Evolutionary conservation across 2,113 vertebrate species (phyloP).

Genomic region (Catharus fuscescens): DNA sequence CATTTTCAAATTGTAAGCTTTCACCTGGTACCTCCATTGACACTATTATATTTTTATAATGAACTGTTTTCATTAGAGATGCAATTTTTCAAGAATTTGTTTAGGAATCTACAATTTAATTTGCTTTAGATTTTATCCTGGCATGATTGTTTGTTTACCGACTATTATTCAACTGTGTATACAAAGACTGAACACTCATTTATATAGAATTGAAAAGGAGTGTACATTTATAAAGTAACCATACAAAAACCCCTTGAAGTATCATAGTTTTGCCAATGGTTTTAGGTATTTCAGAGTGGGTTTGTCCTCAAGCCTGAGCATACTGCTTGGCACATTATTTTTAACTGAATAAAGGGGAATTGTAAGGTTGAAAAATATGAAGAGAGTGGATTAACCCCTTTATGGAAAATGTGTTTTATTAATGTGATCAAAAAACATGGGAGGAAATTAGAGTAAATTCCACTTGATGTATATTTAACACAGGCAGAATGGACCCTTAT

Average conservation of each 20-base stretch:
- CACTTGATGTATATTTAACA: neutral
- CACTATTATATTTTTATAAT: neutral
- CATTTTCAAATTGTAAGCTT: neutral
- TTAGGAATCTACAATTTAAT: neutral
- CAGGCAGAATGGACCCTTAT: neutral
- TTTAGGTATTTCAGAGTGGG: neutral
- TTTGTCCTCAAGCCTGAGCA: neutral
- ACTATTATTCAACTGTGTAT: neutral
- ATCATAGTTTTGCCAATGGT: neutral
- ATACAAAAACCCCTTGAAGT: neutral
- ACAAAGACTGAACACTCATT: neutral
- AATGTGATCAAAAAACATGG: neutral
- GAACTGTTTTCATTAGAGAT: neutral
- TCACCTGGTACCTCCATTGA: neutral
- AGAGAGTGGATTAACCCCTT: neutral
- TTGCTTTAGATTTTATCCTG: neutral
- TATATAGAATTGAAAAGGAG: neutral
- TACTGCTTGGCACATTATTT: neutral
- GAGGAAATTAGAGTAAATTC: neutral
- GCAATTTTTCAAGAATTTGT: neutral
- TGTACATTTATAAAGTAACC: neutral
- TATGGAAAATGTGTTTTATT: neutral
- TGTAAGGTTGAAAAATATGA: neutral
- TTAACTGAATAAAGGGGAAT: neutral
- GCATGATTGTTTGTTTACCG: neutral